These are phyloP conservation scores for Apodemia zela DNA, from an alignment of 2,888 invertebrate species.

Conservation along the genomic window DNA sequence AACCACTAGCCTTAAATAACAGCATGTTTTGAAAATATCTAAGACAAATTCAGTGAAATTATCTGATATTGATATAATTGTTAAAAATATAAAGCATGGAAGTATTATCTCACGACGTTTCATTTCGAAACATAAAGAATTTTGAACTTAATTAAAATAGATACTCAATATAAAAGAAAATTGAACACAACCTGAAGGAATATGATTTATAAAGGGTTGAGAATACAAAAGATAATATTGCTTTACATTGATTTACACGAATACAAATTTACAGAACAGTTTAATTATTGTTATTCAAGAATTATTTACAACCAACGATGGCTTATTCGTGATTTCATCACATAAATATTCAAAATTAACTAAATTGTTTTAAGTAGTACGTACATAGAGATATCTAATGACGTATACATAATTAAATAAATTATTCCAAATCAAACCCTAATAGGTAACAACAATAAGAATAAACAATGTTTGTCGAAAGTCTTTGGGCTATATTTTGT, in stretches of 20 bases:
- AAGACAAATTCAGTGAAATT: background rate
- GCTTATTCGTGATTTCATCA: background rate
- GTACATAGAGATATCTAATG: constrained; percentile 3
- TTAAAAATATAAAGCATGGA: background rate
- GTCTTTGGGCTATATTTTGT: constrained; percentile 49
- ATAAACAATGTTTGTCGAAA: constrained; percentile 20
- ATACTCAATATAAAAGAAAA: no score
- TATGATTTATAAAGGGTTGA: background rate
- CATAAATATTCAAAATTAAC: constrained; percentile 3
- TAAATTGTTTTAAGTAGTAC: constrained; percentile 1
- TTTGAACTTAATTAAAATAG: no score
- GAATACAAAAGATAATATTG: background rate
- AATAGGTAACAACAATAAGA: constrained; percentile 18
- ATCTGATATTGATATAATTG: background rate
- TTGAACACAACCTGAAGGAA: no score
- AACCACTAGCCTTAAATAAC: background rate
- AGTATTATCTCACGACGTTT: background rate
- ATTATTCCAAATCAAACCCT: constrained; percentile 12
- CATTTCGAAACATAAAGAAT: background rate
- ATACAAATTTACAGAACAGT: background rate
- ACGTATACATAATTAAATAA: background rate
- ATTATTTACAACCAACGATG: background rate
- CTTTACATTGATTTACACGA: background rate
- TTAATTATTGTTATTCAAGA: background rate
- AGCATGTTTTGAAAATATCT: background rate